Base-by-base conservation (phyloP, 1,140 invertebrate species). In the Euura saliciscinereae region DNA sequence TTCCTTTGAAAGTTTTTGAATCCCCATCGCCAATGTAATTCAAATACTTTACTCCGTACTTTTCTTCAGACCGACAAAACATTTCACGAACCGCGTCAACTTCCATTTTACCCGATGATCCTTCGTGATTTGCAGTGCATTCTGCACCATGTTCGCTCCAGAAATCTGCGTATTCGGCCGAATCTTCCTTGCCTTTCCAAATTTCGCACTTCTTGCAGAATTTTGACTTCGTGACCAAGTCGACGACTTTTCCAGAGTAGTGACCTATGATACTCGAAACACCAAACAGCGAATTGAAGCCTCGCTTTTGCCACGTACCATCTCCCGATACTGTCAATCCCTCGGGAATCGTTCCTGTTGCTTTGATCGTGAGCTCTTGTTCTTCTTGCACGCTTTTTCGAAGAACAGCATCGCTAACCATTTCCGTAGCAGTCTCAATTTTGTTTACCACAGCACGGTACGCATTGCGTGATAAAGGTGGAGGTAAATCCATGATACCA, bases 401-500 rank as follows among this genome's bases (percentile, higher is more conserved):
- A 42, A 73, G 72, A 10, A 71, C 45, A 59, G 65, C 59, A n/a
- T 71, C 13, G 46, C 69, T 44, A 71, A 71, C 10, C 42, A 66
- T 71, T 44, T 43, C 44, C n/a, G n/a, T n/a, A 45, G 67, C 59
- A 68, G 59, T 72, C n/a, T 75, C 70, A 71, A 75, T 73, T 71
- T 73, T 71, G 64, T 73, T 66, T 59, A 75, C 65, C 69, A 73
- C 73, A 73, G 44, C 59, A 71, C 69, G 68, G 65, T 73, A 73
- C 64, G 71, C 73, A 45, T 71, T 70, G 59, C 70, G 59, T 4
- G 66, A 68, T 68, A 73, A 75, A 71, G 73, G 71, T 45, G 69
- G 67, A 70, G 67, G 67, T 74, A 79, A 68, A 71, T 78, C 78
- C 76, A 79, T 79, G 68, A 79, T 74, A 44, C 78, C 78, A 69